phyloP scores from a whole-genome alignment of 1,140 invertebrate genomes.

The Subanguina moxae region DNA sequence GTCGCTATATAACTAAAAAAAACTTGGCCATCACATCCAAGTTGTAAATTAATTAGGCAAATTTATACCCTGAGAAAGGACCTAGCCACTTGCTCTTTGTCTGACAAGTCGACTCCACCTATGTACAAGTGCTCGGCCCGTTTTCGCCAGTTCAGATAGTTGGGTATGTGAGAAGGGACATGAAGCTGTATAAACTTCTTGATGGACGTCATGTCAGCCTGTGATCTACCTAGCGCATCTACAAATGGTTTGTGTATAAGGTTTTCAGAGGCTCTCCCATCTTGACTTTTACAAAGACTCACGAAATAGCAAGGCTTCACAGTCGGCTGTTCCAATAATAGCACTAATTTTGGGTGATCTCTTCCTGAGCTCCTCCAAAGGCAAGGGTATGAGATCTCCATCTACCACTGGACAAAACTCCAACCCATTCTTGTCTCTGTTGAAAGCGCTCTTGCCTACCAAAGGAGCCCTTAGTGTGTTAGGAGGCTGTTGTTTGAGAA shows the following conservation, averaged over 20 bases:
- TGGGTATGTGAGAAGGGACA: slow-evolving; percentile 24
- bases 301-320: slow-evolving; percentile 39
- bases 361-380: slow-evolving; percentile 15
- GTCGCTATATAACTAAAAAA: slow-evolving; percentile 45
- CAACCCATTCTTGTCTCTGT: slow-evolving; percentile 39
- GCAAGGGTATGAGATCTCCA: slow-evolving; percentile 34
- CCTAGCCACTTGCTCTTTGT: slow-evolving; percentile 33
- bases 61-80: slow-evolving; percentile 22
- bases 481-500: slow-evolving; percentile 32
- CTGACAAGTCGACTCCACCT: slow-evolving; percentile 13
- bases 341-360: slow-evolving; percentile 14
- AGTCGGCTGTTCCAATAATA: slow-evolving; percentile 45
- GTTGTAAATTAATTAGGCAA: background rate
- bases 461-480: slow-evolving; percentile 23
- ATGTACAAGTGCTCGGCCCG: slow-evolving; percentile 31
- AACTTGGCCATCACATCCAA: background rate
- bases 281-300: slow-evolving; percentile 2
- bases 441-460: slow-evolving; percentile 41
- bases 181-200: slow-evolving; percentile 33
- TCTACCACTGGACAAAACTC: slow-evolving; percentile 48
- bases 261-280: background rate
- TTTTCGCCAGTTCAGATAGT: slow-evolving; percentile 23
- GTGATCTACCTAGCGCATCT: slow-evolving; percentile 36
- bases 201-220: slow-evolving; percentile 39
- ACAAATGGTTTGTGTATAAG: background rate